Conservation (phyloP, 2,797 vertebrate species). For the Hydrolagus colliei region DNA sequence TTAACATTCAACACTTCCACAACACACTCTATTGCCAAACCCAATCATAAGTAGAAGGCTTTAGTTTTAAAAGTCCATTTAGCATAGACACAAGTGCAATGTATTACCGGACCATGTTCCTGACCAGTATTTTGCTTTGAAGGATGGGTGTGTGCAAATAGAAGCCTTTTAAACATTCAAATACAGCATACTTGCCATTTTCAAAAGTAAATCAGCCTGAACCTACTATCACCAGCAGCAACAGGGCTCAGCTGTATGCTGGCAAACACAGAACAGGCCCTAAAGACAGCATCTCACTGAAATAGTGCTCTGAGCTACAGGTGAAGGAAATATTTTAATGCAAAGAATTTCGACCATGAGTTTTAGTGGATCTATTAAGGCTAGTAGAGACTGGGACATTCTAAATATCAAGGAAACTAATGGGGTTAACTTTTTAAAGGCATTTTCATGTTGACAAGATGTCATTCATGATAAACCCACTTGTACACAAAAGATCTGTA, state of each 20-base stretch:
- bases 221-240: neutral
- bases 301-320: neutral
- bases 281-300: neutral
- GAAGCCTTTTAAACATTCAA: neutral
- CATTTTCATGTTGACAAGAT: neutral
- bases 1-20: conserved; percentile 16
- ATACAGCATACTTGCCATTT: neutral
- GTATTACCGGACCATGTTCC: too few relatives aligned
- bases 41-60: neutral
- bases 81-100: neutral
- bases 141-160: neutral
- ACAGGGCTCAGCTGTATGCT: neutral
- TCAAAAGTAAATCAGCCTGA: neutral
- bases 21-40: neutral
- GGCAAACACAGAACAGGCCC: neutral
- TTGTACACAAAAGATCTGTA: neutral
- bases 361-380: neutral
- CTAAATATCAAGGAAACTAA: neutral
- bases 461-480: too few relatives aligned
- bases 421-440: neutral
- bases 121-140: too few relatives aligned
- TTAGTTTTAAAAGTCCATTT: neutral
- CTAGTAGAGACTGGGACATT: neutral
- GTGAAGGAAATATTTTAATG: neutral
- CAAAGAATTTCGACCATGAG: neutral